Percentiles rank a stretch among this genome's conserved stretches.
phyloP scores from a whole-genome alignment of 2,113 vertebrate genomes.

The Scatophagus argus region DNA sequence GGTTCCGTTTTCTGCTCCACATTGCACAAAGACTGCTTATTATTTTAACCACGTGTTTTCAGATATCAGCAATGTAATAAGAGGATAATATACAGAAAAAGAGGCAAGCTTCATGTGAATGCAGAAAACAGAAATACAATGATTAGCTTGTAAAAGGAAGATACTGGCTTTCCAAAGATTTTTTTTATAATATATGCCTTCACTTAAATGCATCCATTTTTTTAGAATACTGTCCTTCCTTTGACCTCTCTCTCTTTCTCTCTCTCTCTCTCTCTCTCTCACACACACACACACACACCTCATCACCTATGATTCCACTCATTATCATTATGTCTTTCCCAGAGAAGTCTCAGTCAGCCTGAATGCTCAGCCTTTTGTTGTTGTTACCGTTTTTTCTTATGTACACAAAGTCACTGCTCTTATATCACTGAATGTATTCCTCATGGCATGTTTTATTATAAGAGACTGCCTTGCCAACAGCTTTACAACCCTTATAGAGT shows the following conservation, averaged over 20 bases:
- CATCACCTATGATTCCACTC: constrained; percentile 36
- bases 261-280: too few relatives aligned
- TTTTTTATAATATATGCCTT: constrained; percentile 14
- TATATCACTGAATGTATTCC: constrained; percentile 46
- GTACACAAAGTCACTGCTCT: constrained; percentile 40
- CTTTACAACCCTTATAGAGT: constrained; percentile 56
- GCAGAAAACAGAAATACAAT: constrained; percentile 37
- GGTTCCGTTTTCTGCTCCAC: constrained; percentile 78
- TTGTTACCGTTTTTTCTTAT: constrained; percentile 27
- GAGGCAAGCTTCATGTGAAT: constrained; percentile 28
- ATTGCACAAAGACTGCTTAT: constrained; percentile 77
- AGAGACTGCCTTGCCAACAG: constrained; percentile 46
- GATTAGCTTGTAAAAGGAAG: constrained; percentile 53
- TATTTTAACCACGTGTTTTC: constrained; percentile 79
- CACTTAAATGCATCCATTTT: constrained; percentile 24
- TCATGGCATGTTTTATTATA: constrained; percentile 55
- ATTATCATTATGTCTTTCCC: constrained; percentile 27
- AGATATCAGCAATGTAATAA: constrained; percentile 66
- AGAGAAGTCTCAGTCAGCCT: constrained; percentile 22
- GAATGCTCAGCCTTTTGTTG: constrained; percentile 51
- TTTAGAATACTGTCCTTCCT: constrained; percentile 25
- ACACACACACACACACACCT: background rate
- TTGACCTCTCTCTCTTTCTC: too few relatives aligned
- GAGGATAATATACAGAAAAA: constrained; percentile 67
- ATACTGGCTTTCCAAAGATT: constrained; percentile 7